Evolutionary conservation across 2,797 vertebrate species (phyloP).

Genomic region (Siniperca scherzeri): DNA sequence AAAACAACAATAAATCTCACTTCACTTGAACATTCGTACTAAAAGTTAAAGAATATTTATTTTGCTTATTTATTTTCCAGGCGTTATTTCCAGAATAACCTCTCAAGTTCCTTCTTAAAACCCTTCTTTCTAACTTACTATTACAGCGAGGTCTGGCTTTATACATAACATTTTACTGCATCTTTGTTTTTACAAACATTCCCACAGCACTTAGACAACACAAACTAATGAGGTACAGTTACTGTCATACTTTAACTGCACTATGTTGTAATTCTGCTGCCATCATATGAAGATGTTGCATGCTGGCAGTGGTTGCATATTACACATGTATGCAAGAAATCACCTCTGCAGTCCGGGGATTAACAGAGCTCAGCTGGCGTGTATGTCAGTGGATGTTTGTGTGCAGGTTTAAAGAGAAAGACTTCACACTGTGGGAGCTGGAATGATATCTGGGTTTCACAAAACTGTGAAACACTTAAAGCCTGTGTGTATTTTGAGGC

Average conservation of each 20-base stretch:
- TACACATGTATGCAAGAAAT: slow-evolving; percentile 6
- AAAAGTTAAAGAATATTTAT: neutral
- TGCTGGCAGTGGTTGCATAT: neutral
- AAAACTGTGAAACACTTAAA: slow-evolving; percentile 8
- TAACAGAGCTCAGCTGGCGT: slow-evolving; percentile 27
- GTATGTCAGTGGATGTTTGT: neutral
- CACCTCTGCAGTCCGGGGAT: slow-evolving; percentile 34
- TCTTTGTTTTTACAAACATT: neutral
- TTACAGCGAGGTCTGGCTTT: neutral
- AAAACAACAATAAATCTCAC: neutral
- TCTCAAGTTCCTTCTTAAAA: neutral
- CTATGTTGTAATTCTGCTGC: neutral
- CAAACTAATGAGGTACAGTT: neutral
- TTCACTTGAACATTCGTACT: neutral
- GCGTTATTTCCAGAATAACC: no score
- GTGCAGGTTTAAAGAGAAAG: slow-evolving; percentile 31
- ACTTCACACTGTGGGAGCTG: slow-evolving; percentile 13
- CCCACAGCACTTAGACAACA: neutral
- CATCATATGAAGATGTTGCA: neutral
- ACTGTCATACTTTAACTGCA: neutral
- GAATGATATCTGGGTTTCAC: slow-evolving; percentile 6
- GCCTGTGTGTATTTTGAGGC: neutral
- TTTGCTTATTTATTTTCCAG: neutral
- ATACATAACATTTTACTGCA: neutral
- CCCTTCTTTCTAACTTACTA: neutral